Percentiles rank a stretch among this genome's conserved stretches.
phyloP scores from a whole-genome alignment of 2,888 invertebrate genomes.

The Chironomus riparius region DNA sequence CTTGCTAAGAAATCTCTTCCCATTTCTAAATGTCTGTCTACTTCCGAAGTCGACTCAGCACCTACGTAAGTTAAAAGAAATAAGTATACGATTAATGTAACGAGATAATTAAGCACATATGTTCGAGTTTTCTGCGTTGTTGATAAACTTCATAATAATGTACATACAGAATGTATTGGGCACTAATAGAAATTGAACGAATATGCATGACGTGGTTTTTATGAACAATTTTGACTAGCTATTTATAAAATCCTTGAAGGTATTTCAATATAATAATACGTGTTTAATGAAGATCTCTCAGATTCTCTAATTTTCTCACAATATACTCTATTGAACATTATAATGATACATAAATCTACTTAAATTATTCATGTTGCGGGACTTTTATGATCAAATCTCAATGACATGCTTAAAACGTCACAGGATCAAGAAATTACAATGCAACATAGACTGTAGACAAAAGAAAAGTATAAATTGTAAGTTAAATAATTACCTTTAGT shows the following conservation, averaged over 20 bases:
- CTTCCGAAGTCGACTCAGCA: conserved; percentile 66
- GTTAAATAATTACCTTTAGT: conserved; percentile 2
- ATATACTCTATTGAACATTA: no score
- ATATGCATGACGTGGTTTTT: conserved; percentile 17
- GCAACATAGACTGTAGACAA: not conserved
- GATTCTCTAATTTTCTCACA: no score
- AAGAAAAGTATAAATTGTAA: not conserved
- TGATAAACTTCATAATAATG: not conserved
- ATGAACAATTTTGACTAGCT: not conserved
- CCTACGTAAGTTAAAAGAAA: conserved; percentile 50
- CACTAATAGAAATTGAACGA: not conserved
- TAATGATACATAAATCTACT: not conserved
- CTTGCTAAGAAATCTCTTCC: conserved; percentile 85
- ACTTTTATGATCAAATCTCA: not conserved
- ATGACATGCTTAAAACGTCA: not conserved
- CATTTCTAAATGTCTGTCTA: conserved; percentile 87
- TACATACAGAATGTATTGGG: not conserved
- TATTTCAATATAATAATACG: not conserved
- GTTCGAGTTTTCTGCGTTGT: not conserved
- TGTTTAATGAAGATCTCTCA: no score
- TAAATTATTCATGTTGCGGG: not conserved
- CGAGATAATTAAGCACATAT: conserved; percentile 28
- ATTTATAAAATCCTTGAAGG: not conserved
- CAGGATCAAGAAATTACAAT: not conserved
- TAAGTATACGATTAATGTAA: conserved; percentile 32